Percentiles rank a stretch among this genome's conserved stretches.
Evolutionary conservation across 2,797 vertebrate genomes (phyloP).

Genomic region (Micrastur ruficollis): DNA sequence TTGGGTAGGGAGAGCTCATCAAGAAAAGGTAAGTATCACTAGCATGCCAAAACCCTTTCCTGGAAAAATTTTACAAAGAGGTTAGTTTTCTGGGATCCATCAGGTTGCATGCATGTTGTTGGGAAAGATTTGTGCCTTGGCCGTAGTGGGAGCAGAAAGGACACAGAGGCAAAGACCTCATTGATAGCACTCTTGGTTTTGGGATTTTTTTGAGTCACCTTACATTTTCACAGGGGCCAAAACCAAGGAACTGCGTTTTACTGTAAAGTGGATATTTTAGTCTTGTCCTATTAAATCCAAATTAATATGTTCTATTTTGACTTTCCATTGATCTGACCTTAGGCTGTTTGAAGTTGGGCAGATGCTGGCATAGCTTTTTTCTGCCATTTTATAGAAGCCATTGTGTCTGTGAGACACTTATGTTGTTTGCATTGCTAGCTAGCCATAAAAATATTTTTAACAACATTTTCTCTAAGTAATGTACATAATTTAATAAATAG

Average conservation of each 20-base stretch:
- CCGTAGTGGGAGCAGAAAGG: neutral
- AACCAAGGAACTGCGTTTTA: neutral
- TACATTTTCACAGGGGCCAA: neutral
- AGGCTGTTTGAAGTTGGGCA: neutral
- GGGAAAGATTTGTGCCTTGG: neutral
- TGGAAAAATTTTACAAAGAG: neutral
- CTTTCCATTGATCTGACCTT: neutral
- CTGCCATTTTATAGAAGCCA: neutral
- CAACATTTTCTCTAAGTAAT: neutral
- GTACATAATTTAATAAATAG: neutral
- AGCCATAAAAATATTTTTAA: neutral
- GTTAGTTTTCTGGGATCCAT: neutral
- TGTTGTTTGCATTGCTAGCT: neutral
- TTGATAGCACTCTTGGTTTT: neutral
- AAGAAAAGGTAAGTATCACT: neutral
- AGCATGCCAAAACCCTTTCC: neutral
- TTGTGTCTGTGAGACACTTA: neutral
- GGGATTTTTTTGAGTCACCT: neutral
- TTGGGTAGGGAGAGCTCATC: neutral
- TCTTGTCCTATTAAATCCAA: neutral
- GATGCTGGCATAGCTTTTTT: neutral
- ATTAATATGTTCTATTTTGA: neutral
- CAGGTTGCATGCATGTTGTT: neutral
- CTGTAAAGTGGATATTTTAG: neutral
- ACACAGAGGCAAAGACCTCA: neutral